Base-by-base conservation (phyloP, 2,797 vertebrate genomes). In the Pitangus sulphuratus region DNA sequence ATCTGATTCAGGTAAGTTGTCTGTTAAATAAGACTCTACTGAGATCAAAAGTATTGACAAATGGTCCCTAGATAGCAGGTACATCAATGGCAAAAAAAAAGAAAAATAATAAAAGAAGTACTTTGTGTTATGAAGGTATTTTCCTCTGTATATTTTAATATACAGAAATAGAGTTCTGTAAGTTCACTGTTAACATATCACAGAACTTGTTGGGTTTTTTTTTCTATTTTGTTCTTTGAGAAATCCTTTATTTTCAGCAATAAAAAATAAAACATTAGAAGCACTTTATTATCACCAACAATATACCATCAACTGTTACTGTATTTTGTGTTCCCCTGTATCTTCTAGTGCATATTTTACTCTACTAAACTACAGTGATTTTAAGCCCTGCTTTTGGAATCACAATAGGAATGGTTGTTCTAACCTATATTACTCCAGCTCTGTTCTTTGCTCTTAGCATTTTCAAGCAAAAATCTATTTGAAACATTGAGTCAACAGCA, bases 181-280 rank as follows among this genome's bases (percentile, higher is more conserved):
- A 70, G 31, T 56, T 50, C 11, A 60, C 16, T 12, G 14, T 10
- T 75, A 44, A 50, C 1, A 15, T 20, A 33, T 48, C 31, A 71
- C 18, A 81, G 84, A 87, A 4, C 40, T 56, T 3, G 6, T 9
- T 42, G 1, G 0, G 0, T 21, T 35, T 61, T 0, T 0, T 17
- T 35, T 61, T 37, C 56, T 12, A 40, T 57, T 31, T 61, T 53
- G 15, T 42, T 70, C 22, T 8, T 51, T 56, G 22, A 60, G 30
- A 71, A 42, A 7, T 64, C 10, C 4, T 77, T 87, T 42, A 53
- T 86, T 89, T 92, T 84, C 37, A 92, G 3, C 6, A 78, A 26
- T 12, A 50, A 6, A 65, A 87, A 85, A 28, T 26, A 62, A 58
- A 87, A 26, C 22, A 47, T 5, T 65, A 45, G 16, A 54, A 79